Evolutionary conservation across 2,797 vertebrate species (phyloP).

Genomic region (Syngnathus rostellatus): DNA sequence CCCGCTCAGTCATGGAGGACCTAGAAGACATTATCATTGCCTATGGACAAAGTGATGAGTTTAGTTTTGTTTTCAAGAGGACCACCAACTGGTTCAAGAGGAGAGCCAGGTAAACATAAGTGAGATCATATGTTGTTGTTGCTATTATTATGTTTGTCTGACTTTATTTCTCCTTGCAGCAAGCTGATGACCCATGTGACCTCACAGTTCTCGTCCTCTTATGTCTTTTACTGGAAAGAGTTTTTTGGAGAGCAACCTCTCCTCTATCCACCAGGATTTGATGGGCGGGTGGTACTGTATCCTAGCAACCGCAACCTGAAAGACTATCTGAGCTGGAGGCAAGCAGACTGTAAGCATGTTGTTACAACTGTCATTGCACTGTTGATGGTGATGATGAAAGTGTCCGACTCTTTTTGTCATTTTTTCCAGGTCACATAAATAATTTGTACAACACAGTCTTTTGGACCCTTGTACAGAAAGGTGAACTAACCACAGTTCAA

Average conservation of each 20-base stretch:
- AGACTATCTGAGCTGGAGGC: constrained; percentile 97
- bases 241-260: constrained; percentile 86
- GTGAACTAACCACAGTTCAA: constrained; percentile 78
- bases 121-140: neutral
- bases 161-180: constrained; percentile 55
- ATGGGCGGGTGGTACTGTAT: constrained; percentile 90
- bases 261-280: constrained; percentile 89
- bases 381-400: neutral
- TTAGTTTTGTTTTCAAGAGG: constrained; percentile 93
- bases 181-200: constrained; percentile 96
- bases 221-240: constrained; percentile 93
- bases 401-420: neutral
- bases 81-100: constrained; percentile 90
- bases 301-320: constrained; percentile 86
- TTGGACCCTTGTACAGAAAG: constrained; percentile 87
- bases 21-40: constrained; percentile 84
- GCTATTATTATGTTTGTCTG: neutral
- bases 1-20: constrained; percentile 85
- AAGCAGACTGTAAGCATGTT: constrained; percentile 86
- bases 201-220: constrained; percentile 95
- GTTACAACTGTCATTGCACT: neutral
- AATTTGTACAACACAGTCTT: constrained; percentile 96
- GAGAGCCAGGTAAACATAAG: constrained; percentile 80
- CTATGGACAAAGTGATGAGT: constrained; percentile 97
- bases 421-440: constrained; percentile 84